These are phyloP conservation scores for Cheilosia variabilis DNA, from an alignment of 2,888 invertebrate genomes.

Conservation along the genomic window DNA sequence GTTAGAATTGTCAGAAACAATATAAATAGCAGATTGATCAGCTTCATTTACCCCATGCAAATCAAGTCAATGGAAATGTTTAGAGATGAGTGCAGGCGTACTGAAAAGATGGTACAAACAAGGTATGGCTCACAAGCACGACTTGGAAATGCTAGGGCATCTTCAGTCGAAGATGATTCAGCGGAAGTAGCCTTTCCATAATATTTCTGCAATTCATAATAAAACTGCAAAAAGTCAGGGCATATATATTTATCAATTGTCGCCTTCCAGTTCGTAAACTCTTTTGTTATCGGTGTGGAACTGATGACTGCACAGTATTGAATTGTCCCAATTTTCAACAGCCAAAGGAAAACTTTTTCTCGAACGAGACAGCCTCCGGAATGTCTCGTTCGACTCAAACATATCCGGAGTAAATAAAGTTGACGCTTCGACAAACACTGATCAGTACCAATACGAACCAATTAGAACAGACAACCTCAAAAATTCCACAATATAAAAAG, in stretches of 20 bases:
- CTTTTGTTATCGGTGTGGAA: neutral
- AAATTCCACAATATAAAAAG: neutral
- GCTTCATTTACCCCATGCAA: neutral
- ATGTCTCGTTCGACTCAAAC: neutral
- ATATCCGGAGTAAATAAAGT: neutral
- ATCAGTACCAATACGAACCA: too few species aligned
- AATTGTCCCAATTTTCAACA: neutral
- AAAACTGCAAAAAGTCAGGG: too few species aligned
- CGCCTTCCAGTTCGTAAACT: neutral
- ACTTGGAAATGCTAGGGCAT: neutral
- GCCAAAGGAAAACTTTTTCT: neutral
- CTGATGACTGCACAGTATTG: conserved; percentile 4
- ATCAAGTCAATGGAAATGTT: neutral
- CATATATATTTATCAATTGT: too few species aligned
- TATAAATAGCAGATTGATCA: neutral
- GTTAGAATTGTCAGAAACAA: too few species aligned
- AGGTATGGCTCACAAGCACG: neutral
- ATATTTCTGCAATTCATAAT: neutral
- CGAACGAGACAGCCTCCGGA: neutral
- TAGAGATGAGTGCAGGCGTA: neutral
- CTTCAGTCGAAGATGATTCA: too few species aligned
- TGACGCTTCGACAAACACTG: neutral
- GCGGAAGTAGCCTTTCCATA: too few species aligned
- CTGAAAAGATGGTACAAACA: neutral
- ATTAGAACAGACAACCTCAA: too few species aligned